A percentile compares a stretch with the other conserved stretches of the same genome.
These are phyloP conservation scores for Eriocheir sinensis DNA, from an alignment of 1,140 invertebrate species.

Conservation along the genomic window DNA sequence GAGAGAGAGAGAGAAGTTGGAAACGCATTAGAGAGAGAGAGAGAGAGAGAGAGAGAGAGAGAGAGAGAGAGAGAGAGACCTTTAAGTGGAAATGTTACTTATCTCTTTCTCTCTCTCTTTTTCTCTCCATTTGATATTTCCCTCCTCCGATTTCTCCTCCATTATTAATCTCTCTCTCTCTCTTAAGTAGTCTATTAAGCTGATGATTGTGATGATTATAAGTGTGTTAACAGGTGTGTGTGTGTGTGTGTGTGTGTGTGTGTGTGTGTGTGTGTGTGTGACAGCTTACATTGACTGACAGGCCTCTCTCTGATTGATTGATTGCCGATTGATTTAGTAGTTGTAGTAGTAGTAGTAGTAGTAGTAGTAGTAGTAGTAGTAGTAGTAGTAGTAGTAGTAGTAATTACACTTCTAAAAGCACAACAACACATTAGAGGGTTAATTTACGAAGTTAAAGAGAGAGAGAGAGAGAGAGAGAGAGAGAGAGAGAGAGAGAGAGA, in stretches of 20 bases:
- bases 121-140: not conserved
- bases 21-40: no score
- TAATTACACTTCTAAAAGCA: not conserved
- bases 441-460: not conserved
- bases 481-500: conserved; percentile 61
- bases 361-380: conserved; percentile 32
- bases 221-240: no score
- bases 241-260: no score
- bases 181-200: not conserved
- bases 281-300: not conserved
- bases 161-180: not conserved
- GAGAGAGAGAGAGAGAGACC: no score
- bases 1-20: not conserved
- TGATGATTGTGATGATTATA: no score
- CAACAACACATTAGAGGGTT: not conserved
- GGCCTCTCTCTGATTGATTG: no score
- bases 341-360: conserved; percentile 42
- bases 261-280: no score
- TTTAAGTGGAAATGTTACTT: no score
- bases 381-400: conserved; percentile 36
- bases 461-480: conserved; percentile 58
- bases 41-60: no score
- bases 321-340: no score
- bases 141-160: not conserved
- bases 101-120: not conserved